These are phyloP conservation scores for Syngnathus typhle DNA, from an alignment of 2,113 vertebrate species.

Conservation along the genomic window DNA sequence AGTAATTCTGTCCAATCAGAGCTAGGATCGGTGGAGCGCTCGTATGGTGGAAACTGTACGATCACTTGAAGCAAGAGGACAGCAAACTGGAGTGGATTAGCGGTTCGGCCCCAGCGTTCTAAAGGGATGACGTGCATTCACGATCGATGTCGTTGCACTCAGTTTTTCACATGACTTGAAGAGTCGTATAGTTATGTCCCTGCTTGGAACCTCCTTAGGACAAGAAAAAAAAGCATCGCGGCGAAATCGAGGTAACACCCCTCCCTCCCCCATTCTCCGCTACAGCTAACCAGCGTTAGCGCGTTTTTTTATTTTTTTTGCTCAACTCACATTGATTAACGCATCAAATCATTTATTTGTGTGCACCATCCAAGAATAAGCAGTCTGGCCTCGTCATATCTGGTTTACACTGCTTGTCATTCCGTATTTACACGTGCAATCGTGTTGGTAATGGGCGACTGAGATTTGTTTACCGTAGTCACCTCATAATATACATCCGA, in stretches of 20 bases:
- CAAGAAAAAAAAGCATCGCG: conserved; percentile 21
- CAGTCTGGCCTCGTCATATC: neutral
- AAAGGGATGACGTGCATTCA: conserved; percentile 27
- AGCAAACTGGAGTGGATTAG: conserved; percentile 41
- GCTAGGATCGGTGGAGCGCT: fast-evolving
- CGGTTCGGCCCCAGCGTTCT: conserved; percentile 14
- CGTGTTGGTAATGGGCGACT: neutral
- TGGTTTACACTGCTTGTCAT: neutral
- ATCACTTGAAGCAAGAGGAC: conserved; percentile 32
- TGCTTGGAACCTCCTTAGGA: conserved; percentile 17
- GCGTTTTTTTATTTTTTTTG: conserved; percentile 11
- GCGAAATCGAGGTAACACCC: conserved; percentile 57
- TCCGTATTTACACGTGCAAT: neutral
- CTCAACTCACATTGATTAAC: neutral
- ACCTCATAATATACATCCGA: neutral
- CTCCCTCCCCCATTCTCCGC: neutral
- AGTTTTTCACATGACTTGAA: neutral
- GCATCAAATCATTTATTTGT: neutral
- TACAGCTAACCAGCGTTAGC: conserved; percentile 34
- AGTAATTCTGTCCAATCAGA: conserved; percentile 29
- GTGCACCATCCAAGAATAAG: neutral
- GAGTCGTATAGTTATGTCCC: conserved; percentile 33
- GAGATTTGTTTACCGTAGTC: neutral
- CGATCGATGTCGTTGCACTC: neutral
- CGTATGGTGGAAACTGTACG: conserved; percentile 43